Base-by-base conservation (phyloP, 2,113 vertebrate genomes). In the Hipposideros armiger region DNA sequence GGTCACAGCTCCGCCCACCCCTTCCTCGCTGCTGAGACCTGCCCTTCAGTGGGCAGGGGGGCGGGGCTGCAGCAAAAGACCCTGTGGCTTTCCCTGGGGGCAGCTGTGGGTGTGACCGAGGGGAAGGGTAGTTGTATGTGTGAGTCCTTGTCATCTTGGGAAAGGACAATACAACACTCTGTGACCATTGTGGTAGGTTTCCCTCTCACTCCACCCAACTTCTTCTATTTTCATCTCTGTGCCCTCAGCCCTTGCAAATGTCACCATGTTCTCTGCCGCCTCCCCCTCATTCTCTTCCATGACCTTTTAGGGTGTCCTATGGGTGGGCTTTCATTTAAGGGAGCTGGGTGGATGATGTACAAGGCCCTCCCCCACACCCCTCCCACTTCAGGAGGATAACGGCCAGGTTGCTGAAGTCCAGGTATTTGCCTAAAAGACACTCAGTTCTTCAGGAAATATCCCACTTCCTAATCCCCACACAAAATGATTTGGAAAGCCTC, bases 151-250 rank as follows among this genome's bases (percentile, higher is more conserved):
- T 95, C 85, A 66, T 32, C 22, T 5, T 11, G 36, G 58, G 80
- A 93, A 40, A 72, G 64, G 80, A 50, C 52, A 62, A 0, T 69
- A 19, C 5, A 2, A 19, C 5, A 2, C 14, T 17, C 17, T 9
- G 42, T 7, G 1, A 8, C 3, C 2, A 1, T 16, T 72, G n/a
- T 60, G 69, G 95, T 94, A 69, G 91, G 83, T 72, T 94, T 89
- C 76, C 87, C 58, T 95, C 42, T 52, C 80, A 24, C 66, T 40
- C n/a, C 19, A 17, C 60, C n/a, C 70, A 58, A 17, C 7, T 76
- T 69, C 56, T 94, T 95, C 87, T 97, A 82, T 95, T 97, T 96
- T 92, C 70, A 56, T 67, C 84, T 76, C 1, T 15, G 36, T 3
- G 17, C 62, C 70, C 67, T 2, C 36, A 72, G 32, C 28, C 28